These are phyloP conservation scores for Pachycephala philippinensis DNA, from an alignment of 2,113 vertebrate genomes.

Conservation along the genomic window DNA sequence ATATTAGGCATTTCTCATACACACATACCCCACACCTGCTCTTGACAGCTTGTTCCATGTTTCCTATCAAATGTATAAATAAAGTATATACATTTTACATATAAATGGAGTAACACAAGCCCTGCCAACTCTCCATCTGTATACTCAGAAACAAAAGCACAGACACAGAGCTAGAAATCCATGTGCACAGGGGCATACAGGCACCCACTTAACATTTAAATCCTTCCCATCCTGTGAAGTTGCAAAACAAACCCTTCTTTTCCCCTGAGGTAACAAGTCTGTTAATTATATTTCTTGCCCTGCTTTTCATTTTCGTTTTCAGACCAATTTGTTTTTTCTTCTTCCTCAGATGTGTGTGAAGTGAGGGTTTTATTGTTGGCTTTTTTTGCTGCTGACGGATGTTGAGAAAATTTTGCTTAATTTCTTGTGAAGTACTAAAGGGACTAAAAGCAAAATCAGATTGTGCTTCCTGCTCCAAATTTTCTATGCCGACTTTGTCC, in stretches of 20 bases:
- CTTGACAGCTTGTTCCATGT: slow-evolving; percentile 51
- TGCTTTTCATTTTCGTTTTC: background rate
- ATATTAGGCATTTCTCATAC: slow-evolving; percentile 9
- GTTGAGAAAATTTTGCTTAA: background rate
- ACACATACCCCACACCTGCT: slow-evolving; percentile 47
- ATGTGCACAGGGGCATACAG: background rate
- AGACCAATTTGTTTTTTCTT: background rate
- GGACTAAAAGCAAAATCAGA: background rate
- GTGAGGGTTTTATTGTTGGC: background rate
- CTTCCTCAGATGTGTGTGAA: background rate
- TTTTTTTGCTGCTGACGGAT: background rate
- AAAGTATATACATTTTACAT: slow-evolving; percentile 29
- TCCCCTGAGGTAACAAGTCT: background rate
- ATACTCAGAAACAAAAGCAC: background rate
- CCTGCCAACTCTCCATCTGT: slow-evolving; percentile 5
- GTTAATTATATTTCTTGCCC: background rate
- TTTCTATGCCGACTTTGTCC: background rate
- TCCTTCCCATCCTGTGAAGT: background rate
- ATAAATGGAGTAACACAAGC: background rate
- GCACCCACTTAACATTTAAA: background rate
- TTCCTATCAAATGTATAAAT: slow-evolving; percentile 51
- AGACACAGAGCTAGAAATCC: background rate
- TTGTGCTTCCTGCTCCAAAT: background rate
- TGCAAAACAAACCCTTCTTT: background rate
- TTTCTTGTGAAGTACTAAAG: background rate